Evolutionary conservation across 2,113 vertebrate species (phyloP).

Genomic region (Falco punctatus): DNA sequence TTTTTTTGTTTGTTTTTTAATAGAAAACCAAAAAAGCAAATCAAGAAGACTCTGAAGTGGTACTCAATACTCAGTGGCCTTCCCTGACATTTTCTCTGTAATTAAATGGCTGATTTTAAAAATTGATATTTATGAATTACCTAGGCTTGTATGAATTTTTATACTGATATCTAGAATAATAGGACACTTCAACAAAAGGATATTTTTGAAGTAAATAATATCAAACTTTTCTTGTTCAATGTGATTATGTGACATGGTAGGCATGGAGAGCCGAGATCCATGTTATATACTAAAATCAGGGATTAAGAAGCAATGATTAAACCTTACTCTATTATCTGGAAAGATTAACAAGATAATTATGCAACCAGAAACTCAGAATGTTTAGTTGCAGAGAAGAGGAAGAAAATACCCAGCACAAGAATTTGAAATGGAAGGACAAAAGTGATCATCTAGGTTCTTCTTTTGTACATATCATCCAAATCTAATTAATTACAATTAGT

Average conservation of each 20-base stretch:
- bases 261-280: neutral
- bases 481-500: neutral
- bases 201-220: neutral
- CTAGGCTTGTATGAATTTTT: neutral
- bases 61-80: neutral
- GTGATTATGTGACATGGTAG: neutral
- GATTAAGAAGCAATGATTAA: neutral
- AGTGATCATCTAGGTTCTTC: neutral
- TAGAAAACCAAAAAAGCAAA: neutral
- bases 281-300: neutral
- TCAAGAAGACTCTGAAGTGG: neutral
- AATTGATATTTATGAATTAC: neutral
- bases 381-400: neutral
- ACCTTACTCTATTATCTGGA: neutral
- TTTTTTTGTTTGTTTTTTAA: neutral
- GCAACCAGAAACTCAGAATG: neutral
- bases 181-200: neutral
- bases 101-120: neutral
- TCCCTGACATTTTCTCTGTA: neutral
- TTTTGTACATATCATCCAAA: neutral
- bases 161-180: neutral
- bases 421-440: neutral
- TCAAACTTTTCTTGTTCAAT: neutral
- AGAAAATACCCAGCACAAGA: neutral
- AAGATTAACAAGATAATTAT: neutral